phyloP scores from a whole-genome alignment of 2,888 invertebrate species.

The Melanostoma mellinum region DNA sequence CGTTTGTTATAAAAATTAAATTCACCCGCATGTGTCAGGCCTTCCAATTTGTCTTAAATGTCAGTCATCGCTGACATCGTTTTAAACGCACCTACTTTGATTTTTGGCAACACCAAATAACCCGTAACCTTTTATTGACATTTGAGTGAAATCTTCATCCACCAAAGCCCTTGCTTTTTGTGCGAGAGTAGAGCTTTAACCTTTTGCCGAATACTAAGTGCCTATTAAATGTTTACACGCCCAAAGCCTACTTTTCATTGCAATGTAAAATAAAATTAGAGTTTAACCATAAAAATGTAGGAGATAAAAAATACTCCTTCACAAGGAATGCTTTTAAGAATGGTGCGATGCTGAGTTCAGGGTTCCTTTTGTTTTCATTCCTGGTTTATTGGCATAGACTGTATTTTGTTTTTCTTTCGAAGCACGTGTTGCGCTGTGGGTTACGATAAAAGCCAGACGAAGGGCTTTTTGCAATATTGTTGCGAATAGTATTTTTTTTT shows the following conservation, averaged over 20 bases:
- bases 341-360: neutral
- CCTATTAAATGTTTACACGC: conserved; percentile 11
- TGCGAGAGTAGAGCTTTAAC: conserved; percentile 22
- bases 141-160: conserved; percentile 28
- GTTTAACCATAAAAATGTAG: conserved; percentile 9
- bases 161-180: conserved; percentile 1
- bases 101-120: conserved; percentile 13
- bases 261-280: neutral
- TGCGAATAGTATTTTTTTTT: too few species aligned
- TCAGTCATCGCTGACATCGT: conserved; percentile 5
- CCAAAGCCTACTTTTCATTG: conserved; percentile 20
- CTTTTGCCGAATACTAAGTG: conserved; percentile 12
- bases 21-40: conserved; percentile 28
- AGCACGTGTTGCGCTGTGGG: too few species aligned
- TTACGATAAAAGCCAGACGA: too few species aligned
- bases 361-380: too few species aligned
- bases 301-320: conserved; percentile 12
- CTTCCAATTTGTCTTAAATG: conserved; percentile 14
- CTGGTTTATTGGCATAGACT: too few species aligned
- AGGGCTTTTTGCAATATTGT: too few species aligned
- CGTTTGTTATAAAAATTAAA: neutral
- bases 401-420: too few species aligned
- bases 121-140: conserved; percentile 27
- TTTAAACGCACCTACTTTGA: neutral
- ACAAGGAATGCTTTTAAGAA: conserved; percentile 20